Evolutionary conservation across 92 coral and sea anemone genomes (phyloP).

Genomic region (Zoanthus gigantus): DNA sequence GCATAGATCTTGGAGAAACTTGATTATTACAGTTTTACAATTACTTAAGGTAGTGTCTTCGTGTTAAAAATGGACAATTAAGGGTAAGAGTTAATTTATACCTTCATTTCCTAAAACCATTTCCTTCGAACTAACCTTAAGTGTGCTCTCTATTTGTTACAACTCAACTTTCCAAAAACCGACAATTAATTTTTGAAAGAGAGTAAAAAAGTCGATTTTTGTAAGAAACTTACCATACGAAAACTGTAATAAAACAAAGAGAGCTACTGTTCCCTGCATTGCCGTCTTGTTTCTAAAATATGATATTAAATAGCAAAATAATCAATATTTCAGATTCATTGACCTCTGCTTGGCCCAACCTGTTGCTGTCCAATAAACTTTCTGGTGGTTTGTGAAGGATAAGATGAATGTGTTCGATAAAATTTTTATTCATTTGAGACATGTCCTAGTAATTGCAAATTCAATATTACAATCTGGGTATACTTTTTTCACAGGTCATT

Average conservation of each 20-base stretch:
- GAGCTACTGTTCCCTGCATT: conserved; percentile 16
- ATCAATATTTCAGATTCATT: conserved; percentile 39
- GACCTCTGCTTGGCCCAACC: conserved; percentile 43
- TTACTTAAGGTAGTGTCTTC: too few relatives aligned
- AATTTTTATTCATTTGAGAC: not conserved
- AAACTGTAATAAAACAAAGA: conserved; percentile 28
- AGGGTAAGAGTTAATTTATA: not conserved
- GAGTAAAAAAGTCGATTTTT: too few relatives aligned
- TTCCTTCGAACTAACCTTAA: not conserved
- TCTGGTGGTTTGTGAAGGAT: conserved; percentile 47
- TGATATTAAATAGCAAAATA: conserved; percentile 8
- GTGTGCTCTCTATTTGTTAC: not conserved
- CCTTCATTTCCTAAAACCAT: not conserved
- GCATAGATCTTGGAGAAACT: too few relatives aligned
- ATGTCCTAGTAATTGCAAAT: too few relatives aligned
- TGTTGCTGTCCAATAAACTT: not conserved
- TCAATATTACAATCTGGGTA: too few relatives aligned
- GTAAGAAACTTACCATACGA: conserved; percentile 21
- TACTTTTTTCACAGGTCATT: too few relatives aligned
- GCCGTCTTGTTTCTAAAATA: conserved; percentile 13
- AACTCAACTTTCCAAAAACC: not conserved
- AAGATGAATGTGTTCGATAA: not conserved
- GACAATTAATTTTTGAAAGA: not conserved
- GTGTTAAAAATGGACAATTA: not conserved
- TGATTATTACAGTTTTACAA: too few relatives aligned